Evolutionary conservation across 2,113 vertebrate genomes (phyloP).

Genomic region (Oplegnathus fasciatus): DNA sequence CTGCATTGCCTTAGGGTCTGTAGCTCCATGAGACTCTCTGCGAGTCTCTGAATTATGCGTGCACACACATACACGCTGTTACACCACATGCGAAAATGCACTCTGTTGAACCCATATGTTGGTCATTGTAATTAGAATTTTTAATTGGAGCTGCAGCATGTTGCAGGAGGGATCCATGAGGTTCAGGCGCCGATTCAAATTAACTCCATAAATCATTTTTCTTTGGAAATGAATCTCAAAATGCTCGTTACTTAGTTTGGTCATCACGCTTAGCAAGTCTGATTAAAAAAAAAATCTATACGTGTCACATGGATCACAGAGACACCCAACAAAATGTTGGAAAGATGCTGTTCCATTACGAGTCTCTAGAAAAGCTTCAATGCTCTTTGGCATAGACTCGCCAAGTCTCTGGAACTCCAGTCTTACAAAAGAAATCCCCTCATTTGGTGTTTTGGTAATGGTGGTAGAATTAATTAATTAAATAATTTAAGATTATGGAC

Average conservation of each 20-base stretch:
- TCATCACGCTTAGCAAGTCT: neutral
- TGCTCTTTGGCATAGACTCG: too few species aligned
- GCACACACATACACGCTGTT: neutral
- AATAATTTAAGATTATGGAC: neutral
- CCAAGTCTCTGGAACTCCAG: too few species aligned
- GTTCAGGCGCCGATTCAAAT: constrained; percentile 45
- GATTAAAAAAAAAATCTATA: neutral
- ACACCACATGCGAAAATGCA: constrained; percentile 14
- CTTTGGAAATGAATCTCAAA: constrained; percentile 25
- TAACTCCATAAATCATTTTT: constrained; percentile 48
- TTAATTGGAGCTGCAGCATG: constrained; percentile 54
- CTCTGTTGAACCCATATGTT: constrained; percentile 42
- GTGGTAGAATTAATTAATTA: too few species aligned
- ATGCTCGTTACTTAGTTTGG: constrained; percentile 16
- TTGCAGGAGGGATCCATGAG: constrained; percentile 35
- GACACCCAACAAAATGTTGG: neutral
- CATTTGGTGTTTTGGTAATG: neutral
- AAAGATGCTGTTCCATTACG: neutral
- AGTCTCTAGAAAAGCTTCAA: neutral
- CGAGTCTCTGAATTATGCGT: constrained; percentile 30
- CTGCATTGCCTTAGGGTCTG: constrained; percentile 27
- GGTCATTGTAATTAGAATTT: constrained; percentile 53
- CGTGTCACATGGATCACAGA: neutral
- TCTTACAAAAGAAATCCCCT: too few species aligned
- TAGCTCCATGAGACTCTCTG: constrained; percentile 2